A percentile compares a stretch with the other conserved stretches of the same genome.
Evolutionary conservation across 2,888 invertebrate species (phyloP).

Genomic region (Furcula furcula): DNA sequence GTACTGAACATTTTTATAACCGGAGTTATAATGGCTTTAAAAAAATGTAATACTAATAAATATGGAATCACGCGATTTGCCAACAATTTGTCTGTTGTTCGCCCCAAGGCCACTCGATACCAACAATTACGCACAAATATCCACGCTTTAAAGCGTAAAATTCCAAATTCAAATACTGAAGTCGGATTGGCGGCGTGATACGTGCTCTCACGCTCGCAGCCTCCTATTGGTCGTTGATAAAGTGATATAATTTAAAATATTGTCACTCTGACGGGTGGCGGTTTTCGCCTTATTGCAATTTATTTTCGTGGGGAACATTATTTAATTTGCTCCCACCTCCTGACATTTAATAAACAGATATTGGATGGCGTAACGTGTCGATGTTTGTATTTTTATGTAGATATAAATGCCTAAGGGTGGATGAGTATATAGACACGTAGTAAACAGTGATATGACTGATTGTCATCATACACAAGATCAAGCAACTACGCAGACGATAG

Average conservation of each 20-base stretch:
- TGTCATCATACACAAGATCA: too few species aligned
- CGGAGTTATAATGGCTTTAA: neutral
- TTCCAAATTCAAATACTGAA: slow-evolving; percentile 55
- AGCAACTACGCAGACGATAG: too few species aligned
- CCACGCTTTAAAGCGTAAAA: slow-evolving; percentile 51
- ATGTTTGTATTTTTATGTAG: slow-evolving; percentile 14
- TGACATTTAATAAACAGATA: slow-evolving; percentile 67
- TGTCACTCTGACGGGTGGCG: slow-evolving; percentile 60
- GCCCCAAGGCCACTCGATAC: slow-evolving; percentile 43
- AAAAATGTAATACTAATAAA: neutral
- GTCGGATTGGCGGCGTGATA: slow-evolving; percentile 50
- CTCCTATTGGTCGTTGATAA: slow-evolving; percentile 63
- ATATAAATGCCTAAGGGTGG: slow-evolving; percentile 4
- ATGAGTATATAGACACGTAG: too few species aligned
- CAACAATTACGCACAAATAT: slow-evolving; percentile 37
- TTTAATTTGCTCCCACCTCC: slow-evolving; percentile 62
- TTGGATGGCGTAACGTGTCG: slow-evolving; percentile 36
- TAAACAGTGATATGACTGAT: too few species aligned
- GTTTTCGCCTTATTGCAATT: slow-evolving; percentile 73
- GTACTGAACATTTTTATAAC: too few species aligned
- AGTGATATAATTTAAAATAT: slow-evolving; percentile 77
- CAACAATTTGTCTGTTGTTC: slow-evolving; percentile 28
- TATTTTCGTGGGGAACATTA: slow-evolving; percentile 69
- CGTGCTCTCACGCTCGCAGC: slow-evolving; percentile 29
- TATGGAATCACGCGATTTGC: slow-evolving; percentile 10